Evolutionary conservation across 1,140 invertebrate species (phyloP).

Genomic region (Drosophila setifemur): DNA sequence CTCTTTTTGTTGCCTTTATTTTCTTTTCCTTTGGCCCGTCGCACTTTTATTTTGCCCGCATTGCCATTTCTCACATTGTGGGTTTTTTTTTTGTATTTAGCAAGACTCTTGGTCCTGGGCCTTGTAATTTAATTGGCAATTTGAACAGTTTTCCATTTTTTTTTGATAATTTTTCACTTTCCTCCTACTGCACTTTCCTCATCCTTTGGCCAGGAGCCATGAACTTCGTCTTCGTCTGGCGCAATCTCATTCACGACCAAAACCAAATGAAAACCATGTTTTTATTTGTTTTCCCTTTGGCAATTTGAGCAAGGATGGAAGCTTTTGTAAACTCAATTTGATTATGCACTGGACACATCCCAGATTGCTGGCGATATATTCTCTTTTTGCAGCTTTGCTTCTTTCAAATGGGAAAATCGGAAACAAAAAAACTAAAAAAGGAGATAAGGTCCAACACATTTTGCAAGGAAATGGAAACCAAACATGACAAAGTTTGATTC

Average conservation of each 20-base stretch:
- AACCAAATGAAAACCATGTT: slow-evolving; percentile 35
- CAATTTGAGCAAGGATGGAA: slow-evolving; percentile 18
- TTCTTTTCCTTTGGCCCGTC: not conserved
- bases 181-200: slow-evolving; percentile 50
- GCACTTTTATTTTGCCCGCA: slow-evolving; percentile 24
- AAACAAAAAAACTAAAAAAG: not conserved
- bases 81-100: too few species aligned
- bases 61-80: slow-evolving; percentile 13
- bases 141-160: slow-evolving; percentile 68
- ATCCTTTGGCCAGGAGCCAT: slow-evolving; percentile 29
- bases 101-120: not conserved
- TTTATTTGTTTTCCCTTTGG: slow-evolving; percentile 28
- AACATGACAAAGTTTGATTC: slow-evolving; percentile 12
- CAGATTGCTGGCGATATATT: slow-evolving; percentile 12
- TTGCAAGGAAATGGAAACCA: slow-evolving; percentile 18
- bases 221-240: slow-evolving; percentile 37
- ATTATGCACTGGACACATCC: slow-evolving; percentile 24
- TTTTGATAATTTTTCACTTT: too few species aligned
- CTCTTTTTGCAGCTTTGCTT: not conserved
- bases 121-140: slow-evolving; percentile 71
- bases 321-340: slow-evolving; percentile 42
- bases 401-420: not conserved
- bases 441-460: not conserved
- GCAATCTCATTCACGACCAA: slow-evolving; percentile 26
- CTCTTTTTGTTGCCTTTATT: too few species aligned